Base-by-base conservation (phyloP, 2,797 vertebrate species). In the Chaunax sp. region DNA sequence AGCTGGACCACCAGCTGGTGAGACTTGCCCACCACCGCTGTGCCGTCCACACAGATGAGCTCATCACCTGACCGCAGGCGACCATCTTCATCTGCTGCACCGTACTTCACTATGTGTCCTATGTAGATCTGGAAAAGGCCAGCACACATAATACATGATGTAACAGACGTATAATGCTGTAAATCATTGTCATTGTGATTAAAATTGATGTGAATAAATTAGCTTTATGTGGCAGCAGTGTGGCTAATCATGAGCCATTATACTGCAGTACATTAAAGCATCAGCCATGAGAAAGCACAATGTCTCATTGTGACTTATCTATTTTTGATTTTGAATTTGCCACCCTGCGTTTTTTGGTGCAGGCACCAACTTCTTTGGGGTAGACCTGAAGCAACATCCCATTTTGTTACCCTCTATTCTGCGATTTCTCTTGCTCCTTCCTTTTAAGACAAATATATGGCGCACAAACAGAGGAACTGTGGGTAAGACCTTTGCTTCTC, bases 1-100 rank as follows among this genome's bases (percentile, higher is more conserved):
- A 99, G 95, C 90, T 99, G 97, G 71, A 99, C 97, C 72, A 99
- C 98, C 75, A 99, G 94, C 92, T 98, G 98, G 90, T 99, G 98
- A 14, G 98, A 99, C 72, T 99, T 99, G 51, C 98, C 98, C 38
- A 99, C 97, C 50, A 99, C 98, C 0, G 97, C 96, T 1, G 98
- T 99, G 73, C 98, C 98, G 28, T 99, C 98, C 89, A 99, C 98
- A 12, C 97, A 98, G 90, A 97, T 97, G 67, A 99, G 95, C 80
- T 99, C 98, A 40, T 99, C 98, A 0, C 98, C 98, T 0, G 98
- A 98, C 19, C 97, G 93, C 84, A 99, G 95, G 46, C 98, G 96
- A 16, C 98, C 97, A 0, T 99, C 98, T 3, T 98, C 96, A 56
- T 98, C 98, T 18, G 98, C 98, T 22, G 98, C 96, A 10, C 98